These are phyloP conservation scores for Taeniopygia guttata DNA, from an alignment of 2,797 vertebrate species.

Conservation along the genomic window DNA sequence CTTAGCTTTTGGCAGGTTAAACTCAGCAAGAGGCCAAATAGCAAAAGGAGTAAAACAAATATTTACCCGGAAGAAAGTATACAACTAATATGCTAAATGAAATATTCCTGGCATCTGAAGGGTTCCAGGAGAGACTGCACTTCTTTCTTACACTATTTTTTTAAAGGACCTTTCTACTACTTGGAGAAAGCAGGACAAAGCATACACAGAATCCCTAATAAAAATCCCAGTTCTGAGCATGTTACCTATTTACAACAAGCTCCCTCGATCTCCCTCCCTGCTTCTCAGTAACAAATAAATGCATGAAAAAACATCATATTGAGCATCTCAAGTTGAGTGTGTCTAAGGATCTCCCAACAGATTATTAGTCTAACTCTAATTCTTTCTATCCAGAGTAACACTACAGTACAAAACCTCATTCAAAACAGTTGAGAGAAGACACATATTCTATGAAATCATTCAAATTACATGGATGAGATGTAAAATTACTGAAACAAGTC, in stretches of 20 bases:
- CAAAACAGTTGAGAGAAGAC: neutral
- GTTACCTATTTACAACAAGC: neutral
- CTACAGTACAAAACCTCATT: neutral
- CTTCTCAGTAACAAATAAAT: neutral
- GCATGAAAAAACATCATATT: neutral
- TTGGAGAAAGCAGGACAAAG: neutral
- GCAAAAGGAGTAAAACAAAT: neutral
- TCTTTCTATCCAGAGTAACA: neutral
- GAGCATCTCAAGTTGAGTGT: neutral
- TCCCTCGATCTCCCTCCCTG: neutral
- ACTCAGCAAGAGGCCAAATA: neutral
- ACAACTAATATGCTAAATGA: neutral
- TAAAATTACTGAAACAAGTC: neutral
- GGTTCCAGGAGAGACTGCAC: neutral
- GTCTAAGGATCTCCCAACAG: neutral
- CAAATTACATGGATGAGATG: neutral
- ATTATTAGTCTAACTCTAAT: neutral
- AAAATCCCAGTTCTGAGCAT: neutral
- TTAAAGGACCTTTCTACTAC: neutral
- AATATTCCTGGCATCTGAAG: neutral
- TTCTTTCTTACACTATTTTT: neutral
- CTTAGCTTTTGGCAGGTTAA: neutral
- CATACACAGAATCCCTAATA: neutral
- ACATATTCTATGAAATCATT: neutral
- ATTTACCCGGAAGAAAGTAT: neutral